These are phyloP conservation scores for Heliconius ismenius DNA, from an alignment of 2,888 invertebrate genomes.

Conservation along the genomic window DNA sequence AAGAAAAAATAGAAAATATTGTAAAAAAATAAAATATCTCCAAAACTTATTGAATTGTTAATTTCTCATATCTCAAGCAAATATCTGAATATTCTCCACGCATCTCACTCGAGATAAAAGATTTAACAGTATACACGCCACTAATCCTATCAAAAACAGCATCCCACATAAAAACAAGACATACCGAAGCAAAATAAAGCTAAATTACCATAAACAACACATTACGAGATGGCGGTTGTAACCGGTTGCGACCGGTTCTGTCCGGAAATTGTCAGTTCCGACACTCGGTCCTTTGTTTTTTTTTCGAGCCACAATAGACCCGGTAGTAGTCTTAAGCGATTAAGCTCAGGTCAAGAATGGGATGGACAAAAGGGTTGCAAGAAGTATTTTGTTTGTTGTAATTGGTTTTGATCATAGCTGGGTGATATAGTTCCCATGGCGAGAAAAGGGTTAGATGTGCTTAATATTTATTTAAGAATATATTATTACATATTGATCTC, in stretches of 20 bases:
- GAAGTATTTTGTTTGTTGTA: constrained; percentile 54
- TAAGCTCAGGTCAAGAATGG: constrained; percentile 55
- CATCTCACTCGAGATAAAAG: constrained; percentile 16
- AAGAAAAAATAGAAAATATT: too few species aligned
- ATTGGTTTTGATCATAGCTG: constrained; percentile 43
- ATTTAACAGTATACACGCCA: constrained; percentile 21
- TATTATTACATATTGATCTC: constrained; percentile 9
- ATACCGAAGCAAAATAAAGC: constrained; percentile 66
- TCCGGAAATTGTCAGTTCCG: constrained; percentile 70
- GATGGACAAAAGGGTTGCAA: constrained; percentile 56
- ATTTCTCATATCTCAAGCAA: neutral
- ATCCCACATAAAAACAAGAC: constrained; percentile 62
- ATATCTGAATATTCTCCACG: neutral
- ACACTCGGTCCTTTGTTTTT: constrained; percentile 70
- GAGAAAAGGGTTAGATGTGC: constrained; percentile 6
- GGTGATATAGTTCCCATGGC: constrained; percentile 39
- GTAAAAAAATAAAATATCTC: too few species aligned
- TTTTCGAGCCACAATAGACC: constrained; percentile 64
- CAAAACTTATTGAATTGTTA: neutral
- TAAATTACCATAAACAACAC: constrained; percentile 81
- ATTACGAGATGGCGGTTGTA: constrained; percentile 68
- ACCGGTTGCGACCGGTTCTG: constrained; percentile 69
- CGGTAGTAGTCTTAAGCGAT: constrained; percentile 60
- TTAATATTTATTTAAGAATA: neutral
- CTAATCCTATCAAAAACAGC: constrained; percentile 69